A percentile compares a stretch with the other conserved stretches of the same genome.
phyloP scores from a whole-genome alignment of 2,888 invertebrate genomes.

The Idaea dimidiata region DNA sequence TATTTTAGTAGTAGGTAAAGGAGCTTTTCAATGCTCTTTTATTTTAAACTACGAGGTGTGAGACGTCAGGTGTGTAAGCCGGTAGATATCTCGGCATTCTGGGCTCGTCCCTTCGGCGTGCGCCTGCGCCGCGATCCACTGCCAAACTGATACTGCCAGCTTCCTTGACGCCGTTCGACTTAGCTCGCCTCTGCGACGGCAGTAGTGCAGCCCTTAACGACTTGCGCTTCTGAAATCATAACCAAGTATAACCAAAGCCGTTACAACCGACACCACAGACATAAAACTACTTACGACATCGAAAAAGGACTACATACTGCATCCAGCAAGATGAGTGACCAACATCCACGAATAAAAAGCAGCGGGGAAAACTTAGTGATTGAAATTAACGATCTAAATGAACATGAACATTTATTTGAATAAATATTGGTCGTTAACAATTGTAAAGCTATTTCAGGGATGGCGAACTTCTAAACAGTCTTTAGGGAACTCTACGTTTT shows the following conservation, averaged over 20 bases:
- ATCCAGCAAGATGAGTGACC: constrained; percentile 48
- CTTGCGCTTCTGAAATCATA: constrained; percentile 90
- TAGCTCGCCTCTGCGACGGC: constrained; percentile 87
- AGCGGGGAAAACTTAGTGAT: constrained; percentile 51
- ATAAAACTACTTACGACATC: constrained; percentile 65
- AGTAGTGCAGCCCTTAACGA: constrained; percentile 89
- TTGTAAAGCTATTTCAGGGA: constrained; percentile 47
- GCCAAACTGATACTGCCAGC: constrained; percentile 90
- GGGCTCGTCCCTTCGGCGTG: constrained; percentile 84
- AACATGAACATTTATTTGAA: constrained; percentile 62
- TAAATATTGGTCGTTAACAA: constrained; percentile 64
- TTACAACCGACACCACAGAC: constrained; percentile 21
- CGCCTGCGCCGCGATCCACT: constrained; percentile 84
- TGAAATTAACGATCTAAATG: constrained; percentile 62
- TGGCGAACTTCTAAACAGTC: constrained; percentile 39
- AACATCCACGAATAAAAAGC: constrained; percentile 46
- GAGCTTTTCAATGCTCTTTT: constrained; percentile 15
- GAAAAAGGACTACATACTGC: constrained; percentile 39
- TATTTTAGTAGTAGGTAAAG: constrained; percentile 4
- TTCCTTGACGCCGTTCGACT: constrained; percentile 90
- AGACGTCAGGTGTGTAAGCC: constrained; percentile 90
- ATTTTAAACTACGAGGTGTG: constrained; percentile 86
- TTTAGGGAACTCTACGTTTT: constrained; percentile 13
- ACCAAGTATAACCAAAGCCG: constrained; percentile 26
- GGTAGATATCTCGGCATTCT: constrained; percentile 86